A percentile compares a stretch with the other conserved stretches of the same genome.
Conservation (phyloP, 2,888 invertebrate genomes). For the Schizotus pectinicornis region DNA sequence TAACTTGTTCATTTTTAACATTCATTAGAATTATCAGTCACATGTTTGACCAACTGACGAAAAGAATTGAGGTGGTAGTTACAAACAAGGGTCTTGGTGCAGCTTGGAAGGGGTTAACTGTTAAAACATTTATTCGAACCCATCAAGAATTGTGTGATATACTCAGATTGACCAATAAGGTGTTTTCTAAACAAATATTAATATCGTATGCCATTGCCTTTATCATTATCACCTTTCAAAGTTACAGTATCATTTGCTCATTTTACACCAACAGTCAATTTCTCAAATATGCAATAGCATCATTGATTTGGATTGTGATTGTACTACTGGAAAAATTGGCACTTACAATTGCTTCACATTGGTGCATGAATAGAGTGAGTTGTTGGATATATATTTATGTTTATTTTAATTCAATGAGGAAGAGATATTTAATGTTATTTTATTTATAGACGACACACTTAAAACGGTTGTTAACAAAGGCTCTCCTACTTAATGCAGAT, state of each 20-base stretch:
- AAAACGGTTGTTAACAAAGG: too few relatives aligned
- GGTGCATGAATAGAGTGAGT: constrained; percentile 14
- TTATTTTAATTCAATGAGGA: too few relatives aligned
- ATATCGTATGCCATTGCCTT: constrained; percentile 11
- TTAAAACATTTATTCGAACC: constrained; percentile 7
- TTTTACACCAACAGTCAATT: constrained; percentile 9
- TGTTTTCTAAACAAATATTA: constrained; percentile 5
- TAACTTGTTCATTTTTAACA: constrained; percentile 12
- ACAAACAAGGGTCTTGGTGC: background rate
- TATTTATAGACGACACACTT: too few relatives aligned
- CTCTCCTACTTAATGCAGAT: too few relatives aligned
- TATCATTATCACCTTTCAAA: constrained; percentile 13
- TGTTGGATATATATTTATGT: background rate
- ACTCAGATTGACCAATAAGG: constrained; percentile 1
- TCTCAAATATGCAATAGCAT: constrained; percentile 8
- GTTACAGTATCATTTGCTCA: constrained; percentile 11
- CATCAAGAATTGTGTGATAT: constrained; percentile 11
- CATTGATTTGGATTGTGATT: constrained; percentile 12
- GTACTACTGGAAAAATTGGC: constrained; percentile 8
- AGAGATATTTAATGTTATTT: too few relatives aligned
- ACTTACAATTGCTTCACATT: constrained; percentile 10
- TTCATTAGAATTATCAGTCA: background rate
- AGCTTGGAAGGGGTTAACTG: background rate
- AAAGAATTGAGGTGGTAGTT: constrained; percentile 6
- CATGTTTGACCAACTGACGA: background rate